Percentiles rank a stretch among this genome's conserved stretches.
These are phyloP conservation scores for Chlorospingus semifuscus DNA, from an alignment of 2,797 vertebrate species.

Conservation along the genomic window DNA sequence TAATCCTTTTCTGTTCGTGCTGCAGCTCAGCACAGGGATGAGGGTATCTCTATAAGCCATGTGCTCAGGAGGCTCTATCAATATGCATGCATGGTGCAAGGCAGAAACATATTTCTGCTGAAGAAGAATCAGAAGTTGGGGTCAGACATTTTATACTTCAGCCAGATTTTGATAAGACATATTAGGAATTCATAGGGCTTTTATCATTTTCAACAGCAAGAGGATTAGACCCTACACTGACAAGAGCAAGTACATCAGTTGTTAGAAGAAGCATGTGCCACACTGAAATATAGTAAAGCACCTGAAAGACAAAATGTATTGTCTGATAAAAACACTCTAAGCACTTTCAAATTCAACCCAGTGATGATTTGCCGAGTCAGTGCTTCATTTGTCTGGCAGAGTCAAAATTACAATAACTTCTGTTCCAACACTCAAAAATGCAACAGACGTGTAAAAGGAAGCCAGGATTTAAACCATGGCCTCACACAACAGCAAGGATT, in stretches of 20 bases:
- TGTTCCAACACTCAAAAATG: background rate
- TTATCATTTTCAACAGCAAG: constrained; percentile 47
- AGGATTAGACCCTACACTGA: constrained; percentile 49
- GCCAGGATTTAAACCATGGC: background rate
- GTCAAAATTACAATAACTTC: background rate
- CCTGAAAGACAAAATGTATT: constrained; percentile 7
- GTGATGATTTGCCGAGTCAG: background rate
- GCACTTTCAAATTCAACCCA: constrained; percentile 45
- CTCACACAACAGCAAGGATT: background rate
- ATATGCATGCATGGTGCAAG: background rate
- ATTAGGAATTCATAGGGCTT: constrained; percentile 60
- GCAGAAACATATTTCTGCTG: constrained; percentile 16
- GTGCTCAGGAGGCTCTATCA: background rate
- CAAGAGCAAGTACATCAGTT: constrained; percentile 44
- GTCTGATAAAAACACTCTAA: constrained; percentile 23
- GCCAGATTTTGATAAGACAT: constrained; percentile 57
- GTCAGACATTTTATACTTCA: constrained; percentile 39
- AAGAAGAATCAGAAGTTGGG: constrained; percentile 27
- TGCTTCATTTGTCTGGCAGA: constrained; percentile 25
- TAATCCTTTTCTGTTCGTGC: background rate
- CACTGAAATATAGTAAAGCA: constrained; percentile 10
- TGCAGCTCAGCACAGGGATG: background rate
- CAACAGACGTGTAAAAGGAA: background rate
- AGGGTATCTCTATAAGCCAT: background rate
- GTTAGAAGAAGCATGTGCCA: constrained; percentile 23